These are phyloP conservation scores for Sturnus vulgaris DNA, from an alignment of 2,113 vertebrate species.

Conservation along the genomic window DNA sequence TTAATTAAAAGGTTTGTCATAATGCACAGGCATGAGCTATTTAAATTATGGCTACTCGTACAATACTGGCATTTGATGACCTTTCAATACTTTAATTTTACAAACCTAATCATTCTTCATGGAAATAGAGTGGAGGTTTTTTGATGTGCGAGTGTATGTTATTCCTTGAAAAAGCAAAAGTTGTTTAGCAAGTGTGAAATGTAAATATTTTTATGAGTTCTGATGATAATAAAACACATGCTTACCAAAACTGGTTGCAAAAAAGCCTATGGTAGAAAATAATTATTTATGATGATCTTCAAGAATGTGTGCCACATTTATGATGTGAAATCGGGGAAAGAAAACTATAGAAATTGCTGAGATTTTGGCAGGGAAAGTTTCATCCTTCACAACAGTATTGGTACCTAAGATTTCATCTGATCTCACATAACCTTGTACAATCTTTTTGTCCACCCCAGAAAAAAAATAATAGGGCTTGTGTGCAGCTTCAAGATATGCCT, in stretches of 20 bases:
- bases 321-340: neutral
- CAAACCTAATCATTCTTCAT: neutral
- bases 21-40: neutral
- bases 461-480: neutral
- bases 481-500: neutral
- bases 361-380: neutral
- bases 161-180: neutral
- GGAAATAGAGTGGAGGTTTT: neutral
- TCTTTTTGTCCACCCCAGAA: neutral
- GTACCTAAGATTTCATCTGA: neutral
- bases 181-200: neutral
- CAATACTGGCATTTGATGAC: neutral
- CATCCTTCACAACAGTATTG: neutral
- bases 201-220: neutral
- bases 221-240: neutral
- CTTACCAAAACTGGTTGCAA: neutral
- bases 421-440: neutral
- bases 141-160: neutral
- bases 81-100: neutral
- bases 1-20: neutral
- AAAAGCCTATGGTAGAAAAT: neutral
- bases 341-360: neutral
- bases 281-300: neutral
- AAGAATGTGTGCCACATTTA: neutral
- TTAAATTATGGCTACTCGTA: neutral